Evolutionary conservation across 2,888 invertebrate species (phyloP), one percentile per base, ranked within the genome.

Genomic region (Tenthredo mesomela): DNA sequence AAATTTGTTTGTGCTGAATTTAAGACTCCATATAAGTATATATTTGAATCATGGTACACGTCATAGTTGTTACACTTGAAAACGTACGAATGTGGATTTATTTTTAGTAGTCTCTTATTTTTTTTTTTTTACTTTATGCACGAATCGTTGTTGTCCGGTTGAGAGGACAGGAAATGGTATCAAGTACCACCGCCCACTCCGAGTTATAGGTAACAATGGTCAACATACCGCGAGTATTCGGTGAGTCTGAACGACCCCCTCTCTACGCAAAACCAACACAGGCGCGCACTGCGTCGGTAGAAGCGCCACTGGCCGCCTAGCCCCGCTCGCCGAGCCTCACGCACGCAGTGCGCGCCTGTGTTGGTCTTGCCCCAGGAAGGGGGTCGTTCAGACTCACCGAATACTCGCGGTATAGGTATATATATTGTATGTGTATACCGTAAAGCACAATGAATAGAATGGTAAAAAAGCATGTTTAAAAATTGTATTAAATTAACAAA

Each of bases 141-240:
- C 21, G 25, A 61, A 61, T 61, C 25, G 61, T 61, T 61, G 61
- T 54, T 25, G 61, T 61, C 61, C 61, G 61, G 21, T 25, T 25
- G 61, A 54, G 54, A n/a, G 61, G 25, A 25, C 61, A 61, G 61
- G 61, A 61, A 61, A 61, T 61, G 61, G 54, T 61, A 25, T 25
- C 61, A 25, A 61, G 25, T 25, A 61, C 61, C 61, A 25, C 25
- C 61, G 61, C 61, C 61, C 61, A 61, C 61, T 61, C 9, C 25
- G 25, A 61, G 21, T 21, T 61, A 61, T 21, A 61, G 61, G 61
- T 61, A 61, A 54, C 54, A 54, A 54, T 50, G 50, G 50, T 50
- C n/a, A 50, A 50, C n/a, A n/a, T n/a, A n/a, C n/a, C n/a, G n/a
- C n/a, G n/a, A n/a, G n/a, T n/a, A n/a, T n/a, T n/a, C n/a, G n/a